A percentile compares a stretch with the other conserved stretches of the same genome.
phyloP scores from a whole-genome alignment of 2,888 invertebrate species.

The Acanthosepion esculentum region DNA sequence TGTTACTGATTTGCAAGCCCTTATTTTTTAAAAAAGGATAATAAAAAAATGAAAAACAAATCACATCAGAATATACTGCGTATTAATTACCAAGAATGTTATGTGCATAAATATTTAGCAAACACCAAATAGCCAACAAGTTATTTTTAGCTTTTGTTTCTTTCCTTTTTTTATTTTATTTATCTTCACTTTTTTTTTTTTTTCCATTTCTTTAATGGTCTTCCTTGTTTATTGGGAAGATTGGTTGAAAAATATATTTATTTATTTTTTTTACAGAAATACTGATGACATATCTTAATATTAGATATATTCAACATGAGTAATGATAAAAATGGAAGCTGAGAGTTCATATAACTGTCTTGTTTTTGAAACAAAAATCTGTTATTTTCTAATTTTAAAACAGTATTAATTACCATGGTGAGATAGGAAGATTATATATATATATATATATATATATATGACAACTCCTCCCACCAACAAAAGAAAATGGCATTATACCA shows the following conservation, averaged over 20 bases:
- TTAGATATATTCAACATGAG: slow-evolving; percentile 13
- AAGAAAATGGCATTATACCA: not conserved
- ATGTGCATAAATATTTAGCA: slow-evolving; percentile 8
- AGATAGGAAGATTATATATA: not conserved
- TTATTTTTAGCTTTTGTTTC: not conserved
- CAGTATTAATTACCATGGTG: not conserved
- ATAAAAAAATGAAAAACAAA: not conserved
- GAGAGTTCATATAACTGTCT: not conserved
- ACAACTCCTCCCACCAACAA: not conserved
- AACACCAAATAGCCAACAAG: not conserved
- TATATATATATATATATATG: no score
- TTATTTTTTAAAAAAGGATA: not conserved
- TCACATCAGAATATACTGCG: not conserved
- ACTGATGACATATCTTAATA: slow-evolving; percentile 33
- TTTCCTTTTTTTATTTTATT: not conserved
- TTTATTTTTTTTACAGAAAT: slow-evolving; percentile 22
- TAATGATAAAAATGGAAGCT: slow-evolving; percentile 33
- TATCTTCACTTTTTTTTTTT: not conserved
- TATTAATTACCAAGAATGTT: not conserved
- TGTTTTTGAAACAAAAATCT: not conserved
- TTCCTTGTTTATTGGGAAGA: slow-evolving; percentile 10
- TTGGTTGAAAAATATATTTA: slow-evolving; percentile 33
- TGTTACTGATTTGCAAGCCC: no score
- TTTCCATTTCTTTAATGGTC: not conserved
- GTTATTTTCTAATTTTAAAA: not conserved